Evolutionary conservation across 2,113 vertebrate species (phyloP).

Genomic region (Cochlearius cochlearius): DNA sequence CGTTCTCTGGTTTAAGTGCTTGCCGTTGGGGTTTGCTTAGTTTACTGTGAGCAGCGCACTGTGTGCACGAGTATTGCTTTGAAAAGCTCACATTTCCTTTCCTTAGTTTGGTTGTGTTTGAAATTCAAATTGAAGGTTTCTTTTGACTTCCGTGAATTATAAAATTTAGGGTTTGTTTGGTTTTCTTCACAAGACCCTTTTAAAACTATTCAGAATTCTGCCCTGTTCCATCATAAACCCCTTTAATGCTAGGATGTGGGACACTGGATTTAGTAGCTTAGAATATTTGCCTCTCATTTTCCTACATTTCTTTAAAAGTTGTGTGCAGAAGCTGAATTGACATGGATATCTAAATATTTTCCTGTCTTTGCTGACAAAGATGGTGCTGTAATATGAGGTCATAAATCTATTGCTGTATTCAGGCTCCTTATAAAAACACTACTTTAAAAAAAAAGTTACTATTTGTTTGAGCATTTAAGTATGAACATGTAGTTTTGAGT

Average conservation of each 20-base stretch:
- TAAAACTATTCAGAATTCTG: background rate
- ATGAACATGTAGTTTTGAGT: background rate
- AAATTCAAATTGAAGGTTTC: background rate
- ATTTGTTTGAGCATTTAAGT: background rate
- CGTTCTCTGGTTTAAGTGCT: too few relatives aligned
- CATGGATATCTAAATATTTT: background rate
- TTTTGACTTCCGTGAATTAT: background rate
- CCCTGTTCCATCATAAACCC: background rate
- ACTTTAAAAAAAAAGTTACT: background rate
- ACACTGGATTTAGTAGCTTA: background rate
- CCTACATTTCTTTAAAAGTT: background rate
- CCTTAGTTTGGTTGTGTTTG: background rate
- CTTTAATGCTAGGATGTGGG: background rate
- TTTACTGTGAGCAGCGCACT: background rate
- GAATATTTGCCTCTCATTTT: background rate
- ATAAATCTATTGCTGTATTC: background rate
- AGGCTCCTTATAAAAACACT: background rate
- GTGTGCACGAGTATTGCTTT: rapidly evolving
- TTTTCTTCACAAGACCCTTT: background rate
- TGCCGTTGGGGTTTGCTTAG: rapidly evolving
- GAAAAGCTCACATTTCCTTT: background rate
- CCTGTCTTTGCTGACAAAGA: background rate
- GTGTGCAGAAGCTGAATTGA: background rate
- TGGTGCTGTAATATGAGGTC: background rate
- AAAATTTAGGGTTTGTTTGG: background rate